phyloP scores from a whole-genome alignment of 92 coral and sea anemone species.

The Palythoa grandiflora region DNA sequence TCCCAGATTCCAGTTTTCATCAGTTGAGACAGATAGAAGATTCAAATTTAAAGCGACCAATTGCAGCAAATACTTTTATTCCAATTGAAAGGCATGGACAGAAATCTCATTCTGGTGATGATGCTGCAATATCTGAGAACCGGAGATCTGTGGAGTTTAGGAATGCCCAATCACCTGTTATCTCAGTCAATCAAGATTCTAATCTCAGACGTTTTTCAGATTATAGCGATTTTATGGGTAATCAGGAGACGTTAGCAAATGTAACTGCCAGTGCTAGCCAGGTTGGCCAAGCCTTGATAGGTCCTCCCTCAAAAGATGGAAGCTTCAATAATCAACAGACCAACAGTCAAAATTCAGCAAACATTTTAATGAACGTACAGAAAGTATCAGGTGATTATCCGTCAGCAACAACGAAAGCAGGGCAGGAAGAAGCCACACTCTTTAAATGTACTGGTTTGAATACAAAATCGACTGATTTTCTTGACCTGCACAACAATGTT shows the following conservation, averaged over 20 bases:
- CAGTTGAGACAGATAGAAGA: conserved; percentile 15
- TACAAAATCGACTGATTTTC: background rate
- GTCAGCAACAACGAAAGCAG: background rate
- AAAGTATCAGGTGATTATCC: background rate
- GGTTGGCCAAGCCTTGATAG: background rate
- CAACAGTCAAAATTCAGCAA: background rate
- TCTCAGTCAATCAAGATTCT: background rate
- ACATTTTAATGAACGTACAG: background rate
- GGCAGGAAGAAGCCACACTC: background rate
- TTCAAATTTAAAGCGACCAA: conserved; percentile 6
- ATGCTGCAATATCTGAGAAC: background rate
- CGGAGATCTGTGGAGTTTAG: background rate
- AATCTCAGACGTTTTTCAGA: background rate
- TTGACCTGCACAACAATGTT: background rate
- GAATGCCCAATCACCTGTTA: background rate
- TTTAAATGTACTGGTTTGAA: background rate
- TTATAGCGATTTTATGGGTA: background rate
- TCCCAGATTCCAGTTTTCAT: background rate
- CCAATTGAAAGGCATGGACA: background rate
- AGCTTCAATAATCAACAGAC: background rate
- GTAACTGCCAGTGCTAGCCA: background rate
- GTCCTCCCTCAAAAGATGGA: background rate
- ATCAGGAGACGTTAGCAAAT: background rate
- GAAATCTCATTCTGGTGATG: background rate
- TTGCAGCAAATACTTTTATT: background rate